A percentile compares a stretch with the other conserved stretches of the same genome.
Evolutionary conservation across 2,888 invertebrate species (phyloP).

Genomic region (Stenodera caucasica): DNA sequence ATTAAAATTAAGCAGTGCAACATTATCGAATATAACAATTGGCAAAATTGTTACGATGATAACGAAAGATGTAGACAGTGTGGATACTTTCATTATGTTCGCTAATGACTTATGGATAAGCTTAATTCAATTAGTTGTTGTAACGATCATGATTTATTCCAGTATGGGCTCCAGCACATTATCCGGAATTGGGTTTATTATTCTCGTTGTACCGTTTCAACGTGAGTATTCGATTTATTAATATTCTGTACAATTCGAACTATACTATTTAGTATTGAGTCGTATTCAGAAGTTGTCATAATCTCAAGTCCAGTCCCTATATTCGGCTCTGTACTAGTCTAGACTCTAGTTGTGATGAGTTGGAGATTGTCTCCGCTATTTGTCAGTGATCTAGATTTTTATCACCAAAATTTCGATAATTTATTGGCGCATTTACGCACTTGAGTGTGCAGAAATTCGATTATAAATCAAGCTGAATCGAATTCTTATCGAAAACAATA

Average conservation of each 20-base stretch:
- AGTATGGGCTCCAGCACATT: slow-evolving; percentile 44
- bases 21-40: slow-evolving; percentile 70
- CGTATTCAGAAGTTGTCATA: neutral
- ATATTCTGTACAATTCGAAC: neutral
- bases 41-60: slow-evolving; percentile 80
- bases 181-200: slow-evolving; percentile 60
- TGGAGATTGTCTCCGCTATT: no score
- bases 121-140: slow-evolving; percentile 61
- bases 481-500: no score
- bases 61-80: slow-evolving; percentile 89
- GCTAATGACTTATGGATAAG: slow-evolving; percentile 74
- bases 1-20: slow-evolving; percentile 50
- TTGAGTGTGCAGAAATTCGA: no score
- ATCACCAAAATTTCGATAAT: no score
- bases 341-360: no score
- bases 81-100: slow-evolving; percentile 85
- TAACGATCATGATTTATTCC: slow-evolving; percentile 60
- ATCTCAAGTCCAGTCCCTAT: neutral
- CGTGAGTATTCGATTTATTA: slow-evolving; percentile 37
- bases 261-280: neutral
- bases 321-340: no score
- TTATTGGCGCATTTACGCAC: no score
- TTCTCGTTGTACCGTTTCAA: slow-evolving; percentile 51
- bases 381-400: no score
- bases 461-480: no score